Percentiles rank a stretch among this genome's conserved stretches.
Evolutionary conservation across 1,140 invertebrate genomes (phyloP).

Genomic region (Antheraea pernyi): DNA sequence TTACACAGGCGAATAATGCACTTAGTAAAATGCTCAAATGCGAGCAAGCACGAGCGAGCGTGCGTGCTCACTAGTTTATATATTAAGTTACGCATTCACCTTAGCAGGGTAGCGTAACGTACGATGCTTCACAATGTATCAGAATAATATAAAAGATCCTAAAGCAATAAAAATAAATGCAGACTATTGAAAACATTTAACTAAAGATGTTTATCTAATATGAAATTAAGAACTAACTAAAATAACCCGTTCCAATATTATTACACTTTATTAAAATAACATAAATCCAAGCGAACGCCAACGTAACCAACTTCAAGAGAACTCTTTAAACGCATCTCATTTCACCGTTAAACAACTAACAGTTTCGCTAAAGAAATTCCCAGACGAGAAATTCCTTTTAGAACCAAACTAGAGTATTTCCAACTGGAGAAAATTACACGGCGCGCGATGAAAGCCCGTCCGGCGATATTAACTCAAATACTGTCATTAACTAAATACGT

Average conservation of each 20-base stretch:
- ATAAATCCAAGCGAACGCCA: constrained; percentile 28
- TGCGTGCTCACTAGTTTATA: no score
- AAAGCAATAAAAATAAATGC: no score
- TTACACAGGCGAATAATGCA: no score
- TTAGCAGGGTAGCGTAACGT: no score
- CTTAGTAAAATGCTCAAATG: no score
- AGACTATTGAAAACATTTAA: no score
- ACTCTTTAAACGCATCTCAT: constrained; percentile 45
- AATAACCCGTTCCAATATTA: background rate
- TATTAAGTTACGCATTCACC: no score
- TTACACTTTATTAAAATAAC: constrained; percentile 49
- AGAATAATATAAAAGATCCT: no score
- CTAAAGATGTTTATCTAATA: no score
- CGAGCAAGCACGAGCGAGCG: no score
- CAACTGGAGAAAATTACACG: constrained; percentile 55
- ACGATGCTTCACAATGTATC: no score
- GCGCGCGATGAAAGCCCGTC: constrained; percentile 34
- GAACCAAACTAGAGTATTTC: constrained; percentile 49
- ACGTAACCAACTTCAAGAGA: constrained; percentile 59
- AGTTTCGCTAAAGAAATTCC: constrained; percentile 46
- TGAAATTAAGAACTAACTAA: background rate
- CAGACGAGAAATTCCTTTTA: constrained; percentile 48
- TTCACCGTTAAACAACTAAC: constrained; percentile 58
- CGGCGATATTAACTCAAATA: constrained; percentile 35
- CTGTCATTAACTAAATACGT: constrained; percentile 50